Conservation (phyloP, 1,140 invertebrate species). For the Latrodectus geometricus region DNA sequence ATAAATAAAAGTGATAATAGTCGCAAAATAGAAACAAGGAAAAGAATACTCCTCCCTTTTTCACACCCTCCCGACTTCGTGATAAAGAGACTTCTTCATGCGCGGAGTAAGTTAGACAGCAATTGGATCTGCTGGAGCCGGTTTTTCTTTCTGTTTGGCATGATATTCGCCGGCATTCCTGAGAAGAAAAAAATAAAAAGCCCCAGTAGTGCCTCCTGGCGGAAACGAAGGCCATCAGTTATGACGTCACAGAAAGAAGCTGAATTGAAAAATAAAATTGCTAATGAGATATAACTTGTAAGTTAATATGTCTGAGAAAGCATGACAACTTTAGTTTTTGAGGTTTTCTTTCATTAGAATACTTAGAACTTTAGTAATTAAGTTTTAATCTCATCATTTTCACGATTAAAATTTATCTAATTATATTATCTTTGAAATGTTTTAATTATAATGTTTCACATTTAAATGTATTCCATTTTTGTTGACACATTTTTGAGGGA, state of each 20-base stretch:
- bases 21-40: neutral
- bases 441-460: no score
- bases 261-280: neutral
- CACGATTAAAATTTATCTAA: no score
- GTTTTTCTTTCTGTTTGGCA: slow-evolving; percentile 56
- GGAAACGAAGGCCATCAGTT: slow-evolving; percentile 48
- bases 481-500: no score
- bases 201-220: slow-evolving; percentile 45
- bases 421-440: no score
- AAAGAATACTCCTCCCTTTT: neutral
- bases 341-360: no score
- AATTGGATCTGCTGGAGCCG: slow-evolving; percentile 48
- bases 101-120: slow-evolving; percentile 47
- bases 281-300: slow-evolving; percentile 27
- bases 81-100: slow-evolving; percentile 30
- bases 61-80: slow-evolving; percentile 11
- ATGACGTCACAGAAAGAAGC: slow-evolving; percentile 40
- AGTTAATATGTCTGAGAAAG: neutral
- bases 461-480: no score
- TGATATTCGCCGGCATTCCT: slow-evolving; percentile 35
- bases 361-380: no score
- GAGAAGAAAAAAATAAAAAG: slow-evolving; percentile 37
- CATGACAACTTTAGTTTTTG: no score
- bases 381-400: no score
- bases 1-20: neutral